Evolutionary conservation across 2,888 invertebrate species (phyloP).

Genomic region (Pristionchus arcanus): DNA sequence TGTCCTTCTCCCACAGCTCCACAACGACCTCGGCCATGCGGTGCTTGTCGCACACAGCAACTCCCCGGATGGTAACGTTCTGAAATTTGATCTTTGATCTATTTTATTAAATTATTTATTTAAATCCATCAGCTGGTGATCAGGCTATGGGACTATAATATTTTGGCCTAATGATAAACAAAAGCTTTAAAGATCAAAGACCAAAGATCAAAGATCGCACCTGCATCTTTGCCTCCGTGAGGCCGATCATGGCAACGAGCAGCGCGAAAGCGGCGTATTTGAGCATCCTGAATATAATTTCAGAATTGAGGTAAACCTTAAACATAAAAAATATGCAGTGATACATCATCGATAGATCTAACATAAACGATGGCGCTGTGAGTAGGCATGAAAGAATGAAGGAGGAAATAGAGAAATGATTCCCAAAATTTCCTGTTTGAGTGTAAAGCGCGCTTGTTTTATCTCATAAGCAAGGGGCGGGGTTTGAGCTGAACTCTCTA

Average conservation of each 20-base stretch:
- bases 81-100: too few relatives aligned
- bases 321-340: neutral
- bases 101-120: neutral
- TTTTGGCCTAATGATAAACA: neutral
- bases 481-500: neutral
- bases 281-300: conserved; percentile 7
- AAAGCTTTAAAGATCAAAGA: neutral
- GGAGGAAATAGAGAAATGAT: neutral
- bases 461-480: neutral
- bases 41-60: conserved; percentile 70
- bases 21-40: conserved; percentile 65
- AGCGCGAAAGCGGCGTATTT: conserved; percentile 52
- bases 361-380: neutral
- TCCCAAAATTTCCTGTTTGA: neutral
- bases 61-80: conserved; percentile 67
- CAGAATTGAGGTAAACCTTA: neutral
- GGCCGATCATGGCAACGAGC: conserved; percentile 55
- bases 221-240: conserved; percentile 56
- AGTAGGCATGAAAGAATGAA: neutral
- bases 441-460: neutral
- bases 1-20: conserved; percentile 68
- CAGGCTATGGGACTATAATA: too few relatives aligned
- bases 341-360: neutral
- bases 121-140: too few relatives aligned
- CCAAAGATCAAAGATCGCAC: conserved; percentile 1